Evolutionary conservation across 2,113 vertebrate species (phyloP).

Genomic region (Cepphus grylle): DNA sequence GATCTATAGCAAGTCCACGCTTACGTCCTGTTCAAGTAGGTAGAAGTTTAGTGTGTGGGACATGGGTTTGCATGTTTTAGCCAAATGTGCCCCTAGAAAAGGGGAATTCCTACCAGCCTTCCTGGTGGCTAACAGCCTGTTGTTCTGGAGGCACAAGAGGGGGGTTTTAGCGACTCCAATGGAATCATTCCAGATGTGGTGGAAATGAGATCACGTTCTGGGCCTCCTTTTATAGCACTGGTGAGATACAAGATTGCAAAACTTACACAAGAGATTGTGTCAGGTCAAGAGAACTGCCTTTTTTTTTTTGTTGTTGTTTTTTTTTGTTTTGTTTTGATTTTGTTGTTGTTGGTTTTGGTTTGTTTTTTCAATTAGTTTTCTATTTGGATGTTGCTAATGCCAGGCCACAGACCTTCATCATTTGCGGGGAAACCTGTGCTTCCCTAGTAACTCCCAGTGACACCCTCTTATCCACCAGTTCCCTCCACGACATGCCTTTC

Average conservation of each 20-base stretch:
- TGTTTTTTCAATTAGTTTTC: fast-evolving
- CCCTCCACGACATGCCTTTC: neutral
- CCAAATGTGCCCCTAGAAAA: neutral
- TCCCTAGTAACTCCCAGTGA: neutral
- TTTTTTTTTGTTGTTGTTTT: neutral
- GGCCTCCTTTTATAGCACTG: neutral
- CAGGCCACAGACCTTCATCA: neutral
- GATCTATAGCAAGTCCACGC: neutral
- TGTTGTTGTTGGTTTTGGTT: no score
- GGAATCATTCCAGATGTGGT: conserved; percentile 24
- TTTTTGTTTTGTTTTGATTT: no score
- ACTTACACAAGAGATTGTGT: neutral
- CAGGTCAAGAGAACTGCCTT: neutral
- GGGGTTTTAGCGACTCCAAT: neutral
- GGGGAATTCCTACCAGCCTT: neutral
- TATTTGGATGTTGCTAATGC: neutral
- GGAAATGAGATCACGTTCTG: neutral
- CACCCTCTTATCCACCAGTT: neutral
- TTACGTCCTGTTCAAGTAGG: neutral
- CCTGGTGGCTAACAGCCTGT: neutral
- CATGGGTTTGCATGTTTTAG: neutral
- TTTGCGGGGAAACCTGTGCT: neutral
- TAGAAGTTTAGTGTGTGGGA: neutral
- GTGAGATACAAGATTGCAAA: neutral
- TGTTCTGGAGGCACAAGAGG: neutral